phyloP scores from a whole-genome alignment of 2,888 invertebrate genomes.

The Cephus pulcher region DNA sequence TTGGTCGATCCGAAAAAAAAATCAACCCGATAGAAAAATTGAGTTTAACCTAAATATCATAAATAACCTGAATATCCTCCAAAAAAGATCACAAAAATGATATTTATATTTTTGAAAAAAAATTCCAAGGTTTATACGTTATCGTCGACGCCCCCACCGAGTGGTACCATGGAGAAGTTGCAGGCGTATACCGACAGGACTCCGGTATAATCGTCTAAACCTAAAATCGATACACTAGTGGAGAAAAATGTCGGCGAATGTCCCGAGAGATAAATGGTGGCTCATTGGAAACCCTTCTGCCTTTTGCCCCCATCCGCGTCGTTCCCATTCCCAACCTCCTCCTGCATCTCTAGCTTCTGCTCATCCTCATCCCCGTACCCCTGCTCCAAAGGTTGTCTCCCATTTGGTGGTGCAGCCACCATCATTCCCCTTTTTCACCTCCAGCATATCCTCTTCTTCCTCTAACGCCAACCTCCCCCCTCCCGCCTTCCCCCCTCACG shows the following conservation, averaged over 20 bases:
- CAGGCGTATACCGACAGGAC: constrained; percentile 36
- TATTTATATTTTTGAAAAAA: no score
- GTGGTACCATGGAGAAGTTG: constrained; percentile 8
- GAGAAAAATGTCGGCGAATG: constrained; percentile 56
- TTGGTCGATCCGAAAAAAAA: no score
- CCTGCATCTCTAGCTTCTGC: constrained; percentile 13
- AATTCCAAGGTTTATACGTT: no score
- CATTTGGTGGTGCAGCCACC: no score
- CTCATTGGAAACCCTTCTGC: constrained; percentile 53
- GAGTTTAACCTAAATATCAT: no score
- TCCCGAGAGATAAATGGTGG: constrained; percentile 56
- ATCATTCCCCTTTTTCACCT: no score
- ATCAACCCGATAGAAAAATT: no score
- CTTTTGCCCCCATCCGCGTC: constrained; percentile 23
- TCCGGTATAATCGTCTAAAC: constrained; percentile 52
- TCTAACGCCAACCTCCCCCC: no score
- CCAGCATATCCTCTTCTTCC: no score
- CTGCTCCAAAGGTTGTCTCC: neutral
- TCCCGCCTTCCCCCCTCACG: no score
- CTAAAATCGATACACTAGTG: constrained; percentile 55
- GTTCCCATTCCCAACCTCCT: constrained; percentile 6
- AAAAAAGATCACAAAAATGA: no score
- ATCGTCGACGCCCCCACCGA: neutral
- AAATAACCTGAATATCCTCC: no score
- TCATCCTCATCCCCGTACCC: constrained; percentile 10